Conservation (phyloP, 2,888 invertebrate genomes). For the Nebria salina region DNA sequence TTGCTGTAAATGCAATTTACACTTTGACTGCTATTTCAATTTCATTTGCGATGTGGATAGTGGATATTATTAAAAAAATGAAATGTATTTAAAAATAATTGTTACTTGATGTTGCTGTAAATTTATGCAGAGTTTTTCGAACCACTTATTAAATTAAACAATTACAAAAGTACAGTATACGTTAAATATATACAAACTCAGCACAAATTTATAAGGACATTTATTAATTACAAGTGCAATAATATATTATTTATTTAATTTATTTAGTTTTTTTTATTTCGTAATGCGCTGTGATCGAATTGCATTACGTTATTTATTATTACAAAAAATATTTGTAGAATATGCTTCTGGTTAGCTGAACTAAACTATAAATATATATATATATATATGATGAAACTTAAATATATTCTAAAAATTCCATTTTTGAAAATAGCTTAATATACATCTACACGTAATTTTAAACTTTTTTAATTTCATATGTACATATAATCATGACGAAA, state of each 20-base stretch:
- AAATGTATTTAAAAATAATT: constrained; percentile 34
- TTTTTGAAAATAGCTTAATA: constrained; percentile 30
- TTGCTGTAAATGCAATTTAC: constrained; percentile 14
- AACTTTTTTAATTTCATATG: constrained; percentile 43
- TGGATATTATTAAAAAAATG: constrained; percentile 26
- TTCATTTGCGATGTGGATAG: constrained; percentile 39
- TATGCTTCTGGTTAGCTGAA: constrained; percentile 25
- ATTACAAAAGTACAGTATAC: constrained; percentile 7
- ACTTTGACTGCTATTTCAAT: constrained; percentile 36
- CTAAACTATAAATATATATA: constrained; percentile 3
- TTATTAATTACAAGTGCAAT: not conserved
- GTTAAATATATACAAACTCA: not conserved
- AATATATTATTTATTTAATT: not conserved
- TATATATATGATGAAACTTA: not conserved
- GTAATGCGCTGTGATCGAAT: not conserved
- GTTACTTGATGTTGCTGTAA: constrained; percentile 39
- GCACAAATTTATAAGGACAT: constrained; percentile 26
- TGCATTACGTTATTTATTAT: constrained; percentile 9
- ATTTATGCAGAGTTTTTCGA: constrained; percentile 16
- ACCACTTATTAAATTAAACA: not conserved
- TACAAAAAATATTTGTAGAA: constrained; percentile 14
- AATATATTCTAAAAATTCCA: constrained; percentile 39
- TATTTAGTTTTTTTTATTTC: not conserved
- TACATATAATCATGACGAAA: constrained; percentile 42
- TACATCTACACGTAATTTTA: constrained; percentile 36